phyloP scores from a whole-genome alignment of 2,113 vertebrate species.

The Ranitomeya imitator region DNA sequence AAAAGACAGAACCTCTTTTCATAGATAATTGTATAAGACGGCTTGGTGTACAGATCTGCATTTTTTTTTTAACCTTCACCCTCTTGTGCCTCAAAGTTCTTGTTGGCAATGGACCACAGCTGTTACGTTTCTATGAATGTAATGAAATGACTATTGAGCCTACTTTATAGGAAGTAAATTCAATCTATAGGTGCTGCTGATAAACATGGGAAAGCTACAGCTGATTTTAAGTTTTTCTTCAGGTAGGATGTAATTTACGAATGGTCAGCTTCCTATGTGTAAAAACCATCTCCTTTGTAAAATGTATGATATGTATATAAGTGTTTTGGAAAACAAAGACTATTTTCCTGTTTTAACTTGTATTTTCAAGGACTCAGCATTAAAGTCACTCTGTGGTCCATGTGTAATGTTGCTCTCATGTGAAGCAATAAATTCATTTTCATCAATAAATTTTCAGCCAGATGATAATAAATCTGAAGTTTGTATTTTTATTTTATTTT shows the following conservation, averaged over 20 bases:
- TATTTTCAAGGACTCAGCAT: conserved; percentile 78
- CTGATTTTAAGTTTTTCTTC: conserved; percentile 58
- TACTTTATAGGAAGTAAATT: conserved; percentile 22
- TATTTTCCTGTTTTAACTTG: conserved; percentile 81
- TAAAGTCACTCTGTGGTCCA: conserved; percentile 76
- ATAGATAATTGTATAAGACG: neutral
- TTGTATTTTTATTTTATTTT: neutral
- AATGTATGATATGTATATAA: conserved; percentile 87
- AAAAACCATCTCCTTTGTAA: conserved; percentile 73
- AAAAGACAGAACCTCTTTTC: neutral
- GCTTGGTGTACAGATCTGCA: neutral
- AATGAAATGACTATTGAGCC: conserved; percentile 72
- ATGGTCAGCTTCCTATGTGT: conserved; percentile 71
- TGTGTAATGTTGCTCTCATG: neutral
- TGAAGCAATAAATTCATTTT: conserved; percentile 68
- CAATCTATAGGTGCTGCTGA: conserved; percentile 46
- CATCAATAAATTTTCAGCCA: conserved; percentile 69
- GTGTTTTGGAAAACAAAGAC: conserved; percentile 74
- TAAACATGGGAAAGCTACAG: conserved; percentile 64
- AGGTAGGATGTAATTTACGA: conserved; percentile 45
- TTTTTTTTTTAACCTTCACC: neutral
- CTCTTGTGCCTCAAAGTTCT: neutral
- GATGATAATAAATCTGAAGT: neutral
- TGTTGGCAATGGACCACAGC: neutral
- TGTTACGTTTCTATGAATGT: conserved; percentile 66